Base-by-base conservation (phyloP, 2,888 invertebrate species). In the Lobophora halterata region DNA sequence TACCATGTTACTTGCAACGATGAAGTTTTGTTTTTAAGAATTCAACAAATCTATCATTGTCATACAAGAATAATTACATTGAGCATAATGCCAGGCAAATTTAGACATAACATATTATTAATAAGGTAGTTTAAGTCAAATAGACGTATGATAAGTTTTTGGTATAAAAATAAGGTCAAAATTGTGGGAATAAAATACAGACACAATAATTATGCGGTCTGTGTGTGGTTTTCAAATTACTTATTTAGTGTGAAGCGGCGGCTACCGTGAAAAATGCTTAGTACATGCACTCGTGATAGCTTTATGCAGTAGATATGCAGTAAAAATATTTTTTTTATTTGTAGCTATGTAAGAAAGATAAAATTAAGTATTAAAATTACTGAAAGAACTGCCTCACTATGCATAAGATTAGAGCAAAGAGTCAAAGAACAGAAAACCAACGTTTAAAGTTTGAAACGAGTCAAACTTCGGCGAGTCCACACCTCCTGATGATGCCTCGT, bases 191-290 rank as follows among this genome's bases (percentile, higher is more conserved):
- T 71, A 63, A 55, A 52, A 71, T n/a, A 61, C 73, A 75, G 76
- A 69, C 58, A 51, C 65, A 62, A 72, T 79, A 73, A 78, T 79
- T 72, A 73, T 49, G 49, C 42, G 50, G 59, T 49, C 54, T 52
- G 21, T 65, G 52, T 71, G 65, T 63, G 67, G 66, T 66, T 69
- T 61, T 65, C 68, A 73, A 79, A 80, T 79, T 73, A 76, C 68
- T 72, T 69, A 72, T 71, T 70, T 61, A 46, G 52, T 62, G 56
- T 62, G 65, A 51, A 58, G 35, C 19, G 12, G 24, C 21, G 51
- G 74, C 64, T 70, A 76, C 79, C 79, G 78, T 82, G 78, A 72
- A 76, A 73, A 79, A 80, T 82, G 68, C 56, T 66, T 76, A 75
- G 76, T 56, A n/a, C 68, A 71, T 52, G 49, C 35, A 17, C 37